phyloP scores from a whole-genome alignment of 2,888 invertebrate species.

The Drosophila sordidapex region DNA sequence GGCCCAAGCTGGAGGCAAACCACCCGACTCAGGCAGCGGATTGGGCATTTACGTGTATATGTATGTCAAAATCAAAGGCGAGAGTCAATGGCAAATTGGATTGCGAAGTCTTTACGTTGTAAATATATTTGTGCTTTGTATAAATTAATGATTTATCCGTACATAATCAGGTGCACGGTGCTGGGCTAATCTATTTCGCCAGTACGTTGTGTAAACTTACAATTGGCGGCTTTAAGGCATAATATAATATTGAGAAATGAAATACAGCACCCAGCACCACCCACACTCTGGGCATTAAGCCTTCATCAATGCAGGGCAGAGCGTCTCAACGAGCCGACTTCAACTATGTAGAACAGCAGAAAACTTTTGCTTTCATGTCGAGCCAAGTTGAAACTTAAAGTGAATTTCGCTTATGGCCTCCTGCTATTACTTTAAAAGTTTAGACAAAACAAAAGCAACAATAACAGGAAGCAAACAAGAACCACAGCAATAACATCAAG shows the following conservation, averaged over 20 bases:
- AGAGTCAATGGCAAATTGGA: conserved; percentile 74
- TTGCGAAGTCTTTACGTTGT: conserved; percentile 30
- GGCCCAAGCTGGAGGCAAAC: conserved; percentile 10
- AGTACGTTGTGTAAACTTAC: conserved; percentile 62
- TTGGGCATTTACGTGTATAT: conserved; percentile 12
- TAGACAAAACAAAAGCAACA: conserved; percentile 10
- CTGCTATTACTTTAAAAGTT: conserved; percentile 41
- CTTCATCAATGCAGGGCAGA: conserved; percentile 64
- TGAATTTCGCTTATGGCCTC: conserved; percentile 60
- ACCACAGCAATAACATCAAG: conserved; percentile 12
- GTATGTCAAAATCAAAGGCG: conserved; percentile 52
- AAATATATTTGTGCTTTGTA: conserved; percentile 15
- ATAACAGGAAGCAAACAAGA: conserved; percentile 4
- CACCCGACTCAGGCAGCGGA: conserved; percentile 7
- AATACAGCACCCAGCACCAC: conserved; percentile 17
- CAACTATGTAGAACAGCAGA: conserved; percentile 23
- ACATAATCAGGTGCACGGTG: conserved; percentile 37
- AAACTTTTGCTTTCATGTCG: conserved; percentile 75
- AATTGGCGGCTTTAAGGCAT: conserved; percentile 76
- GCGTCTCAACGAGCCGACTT: conserved; percentile 49
- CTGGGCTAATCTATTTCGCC: conserved; percentile 18
- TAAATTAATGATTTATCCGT: conserved; percentile 66
- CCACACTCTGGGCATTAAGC: conserved; percentile 41
- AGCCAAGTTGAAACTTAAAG: conserved; percentile 63
- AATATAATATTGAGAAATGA: conserved; percentile 27